Evolutionary conservation across 2,888 invertebrate genomes (phyloP).

Genomic region (Marasmarcha lunaedactyla): DNA sequence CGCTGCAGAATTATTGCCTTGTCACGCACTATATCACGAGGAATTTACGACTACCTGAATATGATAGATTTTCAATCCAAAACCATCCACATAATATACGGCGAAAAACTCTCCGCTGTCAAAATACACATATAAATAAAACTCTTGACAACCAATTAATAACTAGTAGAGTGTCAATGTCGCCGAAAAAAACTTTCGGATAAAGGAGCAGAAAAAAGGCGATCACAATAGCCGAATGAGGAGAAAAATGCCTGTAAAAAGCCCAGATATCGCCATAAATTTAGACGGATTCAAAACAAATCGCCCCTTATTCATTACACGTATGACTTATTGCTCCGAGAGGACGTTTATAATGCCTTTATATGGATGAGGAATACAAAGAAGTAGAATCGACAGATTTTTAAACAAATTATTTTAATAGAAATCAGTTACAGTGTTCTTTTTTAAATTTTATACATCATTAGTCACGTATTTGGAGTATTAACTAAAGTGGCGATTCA

Average conservation of each 20-base stretch:
- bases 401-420: not conserved
- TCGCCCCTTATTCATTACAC: constrained; percentile 69
- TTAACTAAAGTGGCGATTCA: constrained; percentile 24
- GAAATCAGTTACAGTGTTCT: no score
- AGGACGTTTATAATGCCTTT: constrained; percentile 57
- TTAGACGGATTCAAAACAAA: constrained; percentile 68
- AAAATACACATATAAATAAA: constrained; percentile 71
- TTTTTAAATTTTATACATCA: constrained; percentile 29
- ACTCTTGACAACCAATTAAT: constrained; percentile 67
- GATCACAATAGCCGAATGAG: constrained; percentile 58
- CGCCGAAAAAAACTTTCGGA: constrained; percentile 52
- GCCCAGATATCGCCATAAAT: constrained; percentile 64
- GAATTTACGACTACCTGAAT: constrained; percentile 69
- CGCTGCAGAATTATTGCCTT: constrained; percentile 63
- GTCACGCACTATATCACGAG: constrained; percentile 65
- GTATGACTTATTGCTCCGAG: constrained; percentile 61
- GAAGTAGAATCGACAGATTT: constrained; percentile 26
- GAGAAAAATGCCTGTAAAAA: constrained; percentile 64
- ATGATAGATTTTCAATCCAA: constrained; percentile 70
- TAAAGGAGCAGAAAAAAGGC: constrained; percentile 61
- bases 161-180: constrained; percentile 69
- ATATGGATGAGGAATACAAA: constrained; percentile 41
- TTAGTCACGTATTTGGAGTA: constrained; percentile 49
- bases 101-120: constrained; percentile 59
- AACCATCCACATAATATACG: constrained; percentile 48